phyloP scores from a whole-genome alignment of 2,888 invertebrate species.

The Arctia plantaginis region DNA sequence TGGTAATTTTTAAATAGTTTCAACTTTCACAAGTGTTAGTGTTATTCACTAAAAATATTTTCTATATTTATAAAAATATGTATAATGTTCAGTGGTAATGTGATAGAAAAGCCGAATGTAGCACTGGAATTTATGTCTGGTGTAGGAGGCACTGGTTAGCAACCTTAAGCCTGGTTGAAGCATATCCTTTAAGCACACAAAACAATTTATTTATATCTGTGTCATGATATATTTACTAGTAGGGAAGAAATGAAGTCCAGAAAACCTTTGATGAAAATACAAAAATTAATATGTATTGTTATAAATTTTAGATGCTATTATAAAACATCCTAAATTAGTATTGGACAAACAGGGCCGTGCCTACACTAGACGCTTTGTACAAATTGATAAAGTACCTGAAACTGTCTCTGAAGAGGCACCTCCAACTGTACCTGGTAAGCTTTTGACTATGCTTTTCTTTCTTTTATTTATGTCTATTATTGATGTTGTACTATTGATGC shows the following conservation, averaged over 20 bases:
- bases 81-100: background rate
- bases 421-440: slow-evolving; percentile 28
- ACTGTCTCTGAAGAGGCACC: slow-evolving; percentile 65
- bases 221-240: background rate
- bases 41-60: too few species aligned
- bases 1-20: background rate
- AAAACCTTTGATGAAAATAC: too few species aligned
- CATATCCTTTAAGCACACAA: background rate
- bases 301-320: slow-evolving; percentile 13
- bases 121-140: background rate
- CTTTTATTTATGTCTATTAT: background rate
- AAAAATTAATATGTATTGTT: background rate
- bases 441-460: background rate
- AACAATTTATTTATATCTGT: background rate
- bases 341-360: slow-evolving; percentile 80
- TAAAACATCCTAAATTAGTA: slow-evolving; percentile 43
- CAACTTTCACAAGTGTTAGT: background rate
- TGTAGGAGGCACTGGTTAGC: background rate
- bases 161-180: background rate
- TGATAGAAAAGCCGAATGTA: background rate
- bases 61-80: background rate
- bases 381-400: slow-evolving; percentile 87
- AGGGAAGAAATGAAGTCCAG: background rate
- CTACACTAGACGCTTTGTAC: slow-evolving; percentile 85
- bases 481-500: background rate